A percentile compares a stretch with the other conserved stretches of the same genome.
phyloP scores from a whole-genome alignment of 2,888 invertebrate species.

The Amiota mariae region DNA sequence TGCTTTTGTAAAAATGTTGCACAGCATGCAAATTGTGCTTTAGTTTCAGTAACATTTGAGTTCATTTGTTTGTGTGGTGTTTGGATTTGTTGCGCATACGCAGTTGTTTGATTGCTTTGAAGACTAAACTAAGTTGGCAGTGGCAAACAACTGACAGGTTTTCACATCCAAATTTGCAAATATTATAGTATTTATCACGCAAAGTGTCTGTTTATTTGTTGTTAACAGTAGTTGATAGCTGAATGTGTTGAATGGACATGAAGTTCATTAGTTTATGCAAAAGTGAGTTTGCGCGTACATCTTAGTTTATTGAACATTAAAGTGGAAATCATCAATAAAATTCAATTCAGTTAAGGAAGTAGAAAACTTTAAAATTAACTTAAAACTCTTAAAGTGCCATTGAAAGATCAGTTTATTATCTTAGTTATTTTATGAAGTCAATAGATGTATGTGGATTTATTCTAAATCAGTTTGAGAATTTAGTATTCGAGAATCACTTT shows the following conservation, averaged over 20 bases:
- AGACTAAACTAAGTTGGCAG: not conserved
- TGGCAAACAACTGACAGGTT: slow-evolving; percentile 19
- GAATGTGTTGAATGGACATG: not conserved
- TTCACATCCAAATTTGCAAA: slow-evolving; percentile 19
- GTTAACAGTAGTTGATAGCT: slow-evolving; percentile 11
- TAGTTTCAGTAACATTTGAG: slow-evolving; percentile 8
- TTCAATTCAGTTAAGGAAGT: too few species aligned
- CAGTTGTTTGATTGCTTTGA: slow-evolving; percentile 59
- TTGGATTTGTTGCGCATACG: slow-evolving; percentile 29
- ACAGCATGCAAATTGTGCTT: slow-evolving; percentile 7
- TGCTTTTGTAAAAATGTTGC: not conserved
- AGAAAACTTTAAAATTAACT: too few species aligned
- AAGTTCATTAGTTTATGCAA: too few species aligned
- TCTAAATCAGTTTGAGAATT: too few species aligned
- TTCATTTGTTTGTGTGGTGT: not conserved
- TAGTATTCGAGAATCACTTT: too few species aligned
- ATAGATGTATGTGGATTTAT: too few species aligned
- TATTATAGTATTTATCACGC: slow-evolving; percentile 12
- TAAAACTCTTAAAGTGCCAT: too few species aligned
- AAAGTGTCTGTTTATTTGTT: slow-evolving; percentile 2
- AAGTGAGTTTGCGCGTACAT: too few species aligned
- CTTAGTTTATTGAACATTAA: too few species aligned
- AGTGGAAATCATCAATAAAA: too few species aligned
- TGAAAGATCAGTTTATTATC: too few species aligned
- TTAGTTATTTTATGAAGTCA: too few species aligned